Base-by-base conservation (phyloP, 2,113 vertebrate genomes). In the Aspiorhynchus laticeps region DNA sequence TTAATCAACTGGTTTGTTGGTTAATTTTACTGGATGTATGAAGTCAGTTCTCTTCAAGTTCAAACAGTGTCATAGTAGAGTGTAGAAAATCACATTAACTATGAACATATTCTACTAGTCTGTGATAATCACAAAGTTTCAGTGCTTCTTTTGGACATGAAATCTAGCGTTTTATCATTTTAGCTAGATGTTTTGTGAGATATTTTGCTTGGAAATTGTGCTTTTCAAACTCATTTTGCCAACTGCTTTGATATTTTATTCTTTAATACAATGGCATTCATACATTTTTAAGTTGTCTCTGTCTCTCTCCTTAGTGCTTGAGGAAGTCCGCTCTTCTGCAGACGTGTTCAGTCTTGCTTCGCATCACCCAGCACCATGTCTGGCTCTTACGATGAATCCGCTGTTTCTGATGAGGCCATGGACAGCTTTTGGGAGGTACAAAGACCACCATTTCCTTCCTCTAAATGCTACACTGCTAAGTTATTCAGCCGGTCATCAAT, bases 401-500 rank as follows among this genome's bases (percentile, higher is more conserved):
- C 95, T n/a, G 95, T 93, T 19, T 90, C 91, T 0, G 96, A 99
- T 93, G 98, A 98, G 93, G 96, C 94, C 84, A 99, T 97, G 0
- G 98, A 99, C 95, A 99, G 98, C 95, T 99, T 99, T 94, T 99
- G 98, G 98, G 98, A 99, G 98, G 98, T 99, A 84, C 43, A 31
- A 31, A 46, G 14, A 38, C 24, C 24, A 78, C 53, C 21, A 53
- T 76, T 76, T 88, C 69, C 67, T 84, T 67, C 77, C 84, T 69
- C 61, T 21, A 65, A 74, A 63, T 24, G 80, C 69, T 38, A 51
- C n/a, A 83, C 86, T 56, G 67, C 69, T 46, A 38, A 12, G 53
- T 71, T n/a, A 76, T 86, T 80, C 75, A 80, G 67, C 8, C 7
- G 17, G 38, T 71, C 21, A 19, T 89, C 86, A 82, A 53, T 85